These are phyloP conservation scores for Sycobia sp. DNA, from an alignment of 1,140 invertebrate genomes.

Conservation along the genomic window DNA sequence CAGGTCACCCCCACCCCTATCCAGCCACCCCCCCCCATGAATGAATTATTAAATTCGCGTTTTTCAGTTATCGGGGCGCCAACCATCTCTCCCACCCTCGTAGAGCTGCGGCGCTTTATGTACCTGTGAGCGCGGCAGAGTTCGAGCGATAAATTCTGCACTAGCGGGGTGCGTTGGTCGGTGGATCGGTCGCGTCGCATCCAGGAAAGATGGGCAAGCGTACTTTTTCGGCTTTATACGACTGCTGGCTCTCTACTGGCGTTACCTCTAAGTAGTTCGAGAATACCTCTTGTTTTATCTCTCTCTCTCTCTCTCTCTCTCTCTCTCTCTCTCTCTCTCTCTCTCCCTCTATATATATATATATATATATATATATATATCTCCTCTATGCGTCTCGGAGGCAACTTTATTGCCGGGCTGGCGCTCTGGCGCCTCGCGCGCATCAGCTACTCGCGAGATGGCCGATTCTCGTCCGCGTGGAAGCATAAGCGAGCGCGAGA, in stretches of 20 bases:
- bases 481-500: neutral
- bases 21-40: too few species aligned
- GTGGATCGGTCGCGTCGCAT: neutral
- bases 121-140: neutral
- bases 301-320: neutral
- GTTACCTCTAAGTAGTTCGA: conserved; percentile 29
- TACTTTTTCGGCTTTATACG: conserved; percentile 23
- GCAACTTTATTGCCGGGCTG: too few species aligned
- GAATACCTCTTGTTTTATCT: conserved; percentile 9
- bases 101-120: neutral
- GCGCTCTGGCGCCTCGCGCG: too few species aligned
- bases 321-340: too few species aligned
- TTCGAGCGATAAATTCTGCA: conserved; percentile 8
- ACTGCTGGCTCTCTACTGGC: neutral
- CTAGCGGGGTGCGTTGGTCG: too few species aligned
- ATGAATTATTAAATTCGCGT: conserved; percentile 35
- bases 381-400: too few species aligned
- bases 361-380: too few species aligned
- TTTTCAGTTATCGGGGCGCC: conserved; percentile 14
- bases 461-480: too few species aligned
- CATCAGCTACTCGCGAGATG: too few species aligned
- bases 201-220: conserved; percentile 3
- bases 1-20: too few species aligned
- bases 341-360: too few species aligned
- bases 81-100: neutral